Conservation (phyloP, 2,888 invertebrate species). For the Ptychoptera contaminata region DNA sequence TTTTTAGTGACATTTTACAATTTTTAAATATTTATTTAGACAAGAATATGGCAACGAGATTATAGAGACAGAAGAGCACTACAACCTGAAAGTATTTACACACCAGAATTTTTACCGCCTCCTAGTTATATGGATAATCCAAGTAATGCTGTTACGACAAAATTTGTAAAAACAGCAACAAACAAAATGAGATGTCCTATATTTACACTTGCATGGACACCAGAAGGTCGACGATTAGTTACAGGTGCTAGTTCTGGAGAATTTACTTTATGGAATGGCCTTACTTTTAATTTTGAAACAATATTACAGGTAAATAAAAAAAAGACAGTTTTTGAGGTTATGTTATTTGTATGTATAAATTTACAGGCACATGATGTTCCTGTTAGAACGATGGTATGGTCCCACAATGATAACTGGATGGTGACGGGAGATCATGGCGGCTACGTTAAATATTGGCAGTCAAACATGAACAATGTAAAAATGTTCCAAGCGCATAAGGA, state of each 20-base stretch:
- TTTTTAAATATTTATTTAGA: slow-evolving; percentile 32
- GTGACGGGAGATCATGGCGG: slow-evolving; percentile 97
- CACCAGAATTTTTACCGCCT: slow-evolving; percentile 85
- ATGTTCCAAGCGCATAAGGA: slow-evolving; percentile 99
- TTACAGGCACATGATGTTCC: slow-evolving; percentile 94
- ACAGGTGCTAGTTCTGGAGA: slow-evolving; percentile 99
- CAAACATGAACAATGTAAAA: slow-evolving; percentile 99
- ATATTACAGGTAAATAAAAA: slow-evolving; percentile 71
- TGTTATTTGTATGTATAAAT: neutral
- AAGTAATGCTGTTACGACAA: slow-evolving; percentile 85
- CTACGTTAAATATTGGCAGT: slow-evolving; percentile 99
- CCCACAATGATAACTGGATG: slow-evolving; percentile 99
- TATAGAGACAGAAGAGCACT: slow-evolving; percentile 73
- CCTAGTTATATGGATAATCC: slow-evolving; percentile 89
- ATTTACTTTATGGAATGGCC: slow-evolving; percentile 98
- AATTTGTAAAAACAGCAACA: slow-evolving; percentile 97
- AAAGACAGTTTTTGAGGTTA: neutral
- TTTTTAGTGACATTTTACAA: neutral
- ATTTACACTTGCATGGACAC: slow-evolving; percentile 98
- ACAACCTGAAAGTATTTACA: slow-evolving; percentile 92
- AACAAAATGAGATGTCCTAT: slow-evolving; percentile 99
- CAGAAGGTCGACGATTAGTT: slow-evolving; percentile 91
- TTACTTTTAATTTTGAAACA: slow-evolving; percentile 99
- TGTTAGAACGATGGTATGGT: slow-evolving; percentile 99
- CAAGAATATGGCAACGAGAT: slow-evolving; percentile 91